Percentiles rank a stretch among this genome's conserved stretches.
These are phyloP conservation scores for Rhagonycha fulva DNA, from an alignment of 2,888 invertebrate species.

Conservation along the genomic window DNA sequence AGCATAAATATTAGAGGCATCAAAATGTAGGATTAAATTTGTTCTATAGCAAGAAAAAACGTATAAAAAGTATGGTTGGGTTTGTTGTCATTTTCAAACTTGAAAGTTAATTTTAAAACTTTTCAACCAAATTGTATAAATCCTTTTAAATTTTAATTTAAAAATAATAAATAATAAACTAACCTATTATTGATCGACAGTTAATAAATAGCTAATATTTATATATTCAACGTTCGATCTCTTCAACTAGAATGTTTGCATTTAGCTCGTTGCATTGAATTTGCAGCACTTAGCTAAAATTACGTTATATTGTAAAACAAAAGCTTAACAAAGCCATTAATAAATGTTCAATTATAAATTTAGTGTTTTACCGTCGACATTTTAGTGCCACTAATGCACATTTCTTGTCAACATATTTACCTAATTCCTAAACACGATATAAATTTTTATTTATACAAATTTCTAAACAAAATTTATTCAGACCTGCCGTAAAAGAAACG, in stretches of 20 bases:
- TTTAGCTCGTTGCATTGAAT: background rate
- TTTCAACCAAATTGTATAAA: too few species aligned
- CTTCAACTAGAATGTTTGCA: background rate
- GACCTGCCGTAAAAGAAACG: background rate
- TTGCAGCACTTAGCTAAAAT: background rate
- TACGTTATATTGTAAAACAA: background rate
- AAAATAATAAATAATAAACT: too few species aligned
- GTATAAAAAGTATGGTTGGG: too few species aligned
- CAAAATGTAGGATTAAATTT: too few species aligned
- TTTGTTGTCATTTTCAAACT: too few species aligned
- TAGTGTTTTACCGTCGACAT: background rate
- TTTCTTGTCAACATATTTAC: background rate
- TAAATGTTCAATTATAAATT: background rate
- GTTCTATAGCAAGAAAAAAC: too few species aligned
- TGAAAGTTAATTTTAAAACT: too few species aligned
- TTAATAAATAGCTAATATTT: background rate
- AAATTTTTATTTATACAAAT: background rate
- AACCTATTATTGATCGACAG: background rate
- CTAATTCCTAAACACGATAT: background rate
- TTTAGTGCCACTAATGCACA: background rate
- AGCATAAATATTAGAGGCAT: too few species aligned
- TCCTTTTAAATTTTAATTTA: too few species aligned
- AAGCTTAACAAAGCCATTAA: background rate
- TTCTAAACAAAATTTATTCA: background rate
- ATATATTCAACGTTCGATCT: background rate